Conservation (phyloP, 2,888 invertebrate species). For the Drosophila nr. fundita region DNA sequence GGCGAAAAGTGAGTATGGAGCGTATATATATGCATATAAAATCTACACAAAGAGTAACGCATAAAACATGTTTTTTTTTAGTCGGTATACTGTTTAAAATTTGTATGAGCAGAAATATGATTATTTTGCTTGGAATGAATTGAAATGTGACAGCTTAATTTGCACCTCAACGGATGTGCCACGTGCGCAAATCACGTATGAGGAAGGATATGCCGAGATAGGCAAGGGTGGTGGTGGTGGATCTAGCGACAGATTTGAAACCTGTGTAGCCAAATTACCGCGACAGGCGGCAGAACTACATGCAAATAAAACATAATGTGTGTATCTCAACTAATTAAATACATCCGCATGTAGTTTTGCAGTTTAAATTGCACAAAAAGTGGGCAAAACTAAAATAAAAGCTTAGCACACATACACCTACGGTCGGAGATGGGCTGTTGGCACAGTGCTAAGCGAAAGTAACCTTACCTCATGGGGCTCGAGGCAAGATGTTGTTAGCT, state of each 20-base stretch:
- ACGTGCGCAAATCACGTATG: slow-evolving; percentile 54
- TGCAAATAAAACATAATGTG: slow-evolving; percentile 61
- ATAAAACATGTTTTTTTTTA: slow-evolving; percentile 15
- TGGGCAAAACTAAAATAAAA: slow-evolving; percentile 64
- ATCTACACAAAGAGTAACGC: neutral
- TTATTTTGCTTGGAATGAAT: slow-evolving; percentile 29
- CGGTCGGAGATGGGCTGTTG: slow-evolving; percentile 13
- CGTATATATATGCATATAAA: neutral
- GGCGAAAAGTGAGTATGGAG: neutral
- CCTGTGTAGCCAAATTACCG: slow-evolving; percentile 51
- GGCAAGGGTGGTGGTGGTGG: neutral
- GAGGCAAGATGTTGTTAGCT: slow-evolving; percentile 4
- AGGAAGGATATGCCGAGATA: slow-evolving; percentile 4
- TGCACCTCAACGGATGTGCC: slow-evolving; percentile 52
- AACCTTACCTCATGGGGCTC: neutral
- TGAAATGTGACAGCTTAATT: slow-evolving; percentile 50
- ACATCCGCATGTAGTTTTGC: slow-evolving; percentile 68
- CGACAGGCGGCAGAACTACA: slow-evolving; percentile 25
- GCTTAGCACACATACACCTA: slow-evolving; percentile 21
- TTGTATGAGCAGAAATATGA: slow-evolving; percentile 14
- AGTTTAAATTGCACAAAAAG: slow-evolving; percentile 68
- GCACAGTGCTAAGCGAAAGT: slow-evolving; percentile 27
- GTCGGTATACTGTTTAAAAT: neutral
- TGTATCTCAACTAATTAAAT: slow-evolving; percentile 75
- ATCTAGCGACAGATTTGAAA: slow-evolving; percentile 21